A percentile compares a stretch with the other conserved stretches of the same genome.
Evolutionary conservation across 2,113 vertebrate species (phyloP).

Genomic region (Synchiropus splendidus): DNA sequence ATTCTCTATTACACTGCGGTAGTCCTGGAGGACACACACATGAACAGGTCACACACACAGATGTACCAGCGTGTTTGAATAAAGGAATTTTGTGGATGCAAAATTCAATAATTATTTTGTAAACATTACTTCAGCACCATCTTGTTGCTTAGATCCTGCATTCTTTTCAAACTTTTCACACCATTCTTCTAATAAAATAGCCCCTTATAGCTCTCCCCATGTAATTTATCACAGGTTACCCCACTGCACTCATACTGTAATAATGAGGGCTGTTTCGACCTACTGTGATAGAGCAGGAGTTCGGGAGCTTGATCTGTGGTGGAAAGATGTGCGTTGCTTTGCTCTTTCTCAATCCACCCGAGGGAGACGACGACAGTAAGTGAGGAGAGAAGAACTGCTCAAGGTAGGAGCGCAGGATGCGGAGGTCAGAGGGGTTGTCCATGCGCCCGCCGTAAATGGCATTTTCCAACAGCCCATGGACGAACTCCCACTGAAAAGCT

Average conservation of each 20-base stretch:
- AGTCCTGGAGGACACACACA: constrained; percentile 71
- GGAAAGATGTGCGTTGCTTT: constrained; percentile 70
- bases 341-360: constrained; percentile 54
- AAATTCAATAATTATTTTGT: too few species aligned
- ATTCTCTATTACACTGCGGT: constrained; percentile 78
- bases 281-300: constrained; percentile 87
- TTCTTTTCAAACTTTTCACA: too few species aligned
- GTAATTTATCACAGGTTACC: too few species aligned
- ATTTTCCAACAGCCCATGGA: constrained; percentile 87
- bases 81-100: too few species aligned
- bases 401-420: constrained; percentile 87
- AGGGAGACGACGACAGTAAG: constrained; percentile 53
- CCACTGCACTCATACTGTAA: too few species aligned
- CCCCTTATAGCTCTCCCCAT: too few species aligned
- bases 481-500: constrained; percentile 86
- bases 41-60: constrained; percentile 20
- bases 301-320: constrained; percentile 74
- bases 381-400: constrained; percentile 84
- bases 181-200: too few species aligned
- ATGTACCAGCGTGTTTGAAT: background rate
- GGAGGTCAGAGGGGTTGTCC: constrained; percentile 87
- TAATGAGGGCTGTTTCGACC: constrained; percentile 14
- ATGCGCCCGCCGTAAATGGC: constrained; percentile 93
- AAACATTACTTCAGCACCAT: too few species aligned
- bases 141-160: too few species aligned